phyloP scores from a whole-genome alignment of 2,113 vertebrate genomes.

The Phylloscopus trochiloides region DNA sequence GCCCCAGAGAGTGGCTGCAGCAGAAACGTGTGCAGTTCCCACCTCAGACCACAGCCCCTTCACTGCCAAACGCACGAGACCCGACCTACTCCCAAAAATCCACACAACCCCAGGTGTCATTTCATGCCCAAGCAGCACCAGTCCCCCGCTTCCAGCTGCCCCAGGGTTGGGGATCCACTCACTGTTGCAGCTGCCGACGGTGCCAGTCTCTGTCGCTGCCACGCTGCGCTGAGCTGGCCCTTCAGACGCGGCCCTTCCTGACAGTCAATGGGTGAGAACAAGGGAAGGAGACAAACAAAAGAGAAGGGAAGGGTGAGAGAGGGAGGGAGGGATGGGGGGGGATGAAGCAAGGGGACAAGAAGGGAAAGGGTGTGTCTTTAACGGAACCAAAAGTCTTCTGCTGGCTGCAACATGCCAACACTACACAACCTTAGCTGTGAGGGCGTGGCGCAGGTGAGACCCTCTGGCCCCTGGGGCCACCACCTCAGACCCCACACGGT shows the following conservation, averaged over 20 bases:
- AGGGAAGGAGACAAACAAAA: constrained; percentile 70
- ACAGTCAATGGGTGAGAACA: constrained; percentile 68
- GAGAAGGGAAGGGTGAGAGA: constrained; percentile 69
- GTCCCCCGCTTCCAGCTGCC: constrained; percentile 26
- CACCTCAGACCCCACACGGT: neutral
- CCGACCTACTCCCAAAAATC: neutral
- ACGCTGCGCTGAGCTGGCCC: constrained; percentile 71
- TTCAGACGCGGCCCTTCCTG: constrained; percentile 77
- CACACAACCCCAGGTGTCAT: neutral
- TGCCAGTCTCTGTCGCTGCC: constrained; percentile 76
- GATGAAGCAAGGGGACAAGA: constrained; percentile 57
- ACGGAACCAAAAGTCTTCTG: neutral
- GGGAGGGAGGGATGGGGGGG: constrained; percentile 38
- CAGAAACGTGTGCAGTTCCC: neutral
- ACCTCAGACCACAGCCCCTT: neutral
- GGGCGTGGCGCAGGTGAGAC: accelerated
- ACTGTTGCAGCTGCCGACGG: constrained; percentile 75
- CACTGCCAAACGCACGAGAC: neutral
- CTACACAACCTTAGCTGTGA: neutral
- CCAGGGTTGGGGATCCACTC: constrained; percentile 68
- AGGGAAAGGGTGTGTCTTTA: constrained; percentile 61
- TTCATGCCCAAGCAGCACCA: constrained; percentile 13
- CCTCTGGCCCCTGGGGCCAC: neutral
- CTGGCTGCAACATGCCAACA: neutral
- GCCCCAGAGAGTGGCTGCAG: neutral